phyloP scores from a whole-genome alignment of 1,140 invertebrate genomes.

The Aradophagus sp. region DNA sequence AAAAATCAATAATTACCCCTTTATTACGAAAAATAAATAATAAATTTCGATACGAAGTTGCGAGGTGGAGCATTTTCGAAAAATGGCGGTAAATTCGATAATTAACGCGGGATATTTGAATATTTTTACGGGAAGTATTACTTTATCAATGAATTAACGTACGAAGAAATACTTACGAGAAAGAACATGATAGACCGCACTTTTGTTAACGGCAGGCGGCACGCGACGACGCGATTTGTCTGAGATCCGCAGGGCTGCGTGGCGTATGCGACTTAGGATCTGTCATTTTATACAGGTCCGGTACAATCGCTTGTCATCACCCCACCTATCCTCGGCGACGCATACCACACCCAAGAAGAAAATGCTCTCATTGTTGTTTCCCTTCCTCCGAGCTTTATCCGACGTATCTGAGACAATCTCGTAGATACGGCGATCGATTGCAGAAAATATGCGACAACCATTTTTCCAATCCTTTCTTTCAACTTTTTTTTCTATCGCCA shows the following conservation, averaged over 20 bases:
- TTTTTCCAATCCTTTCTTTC: conserved; percentile 25
- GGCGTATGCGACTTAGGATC: conserved; percentile 59
- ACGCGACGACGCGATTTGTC: conserved; percentile 36
- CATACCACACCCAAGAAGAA: conserved; percentile 67
- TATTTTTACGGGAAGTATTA: no score
- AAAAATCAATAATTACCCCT: no score
- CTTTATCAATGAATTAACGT: no score
- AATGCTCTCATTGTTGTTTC: conserved; percentile 63
- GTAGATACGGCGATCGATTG: conserved; percentile 44
- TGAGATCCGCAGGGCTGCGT: conserved; percentile 59
- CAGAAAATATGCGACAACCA: conserved; percentile 44
- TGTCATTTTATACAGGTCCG: conserved; percentile 73
- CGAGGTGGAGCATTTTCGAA: no score
- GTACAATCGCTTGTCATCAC: conserved; percentile 59
- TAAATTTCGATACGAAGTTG: no score
- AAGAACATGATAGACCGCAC: conserved; percentile 25
- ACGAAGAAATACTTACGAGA: conserved; percentile 15
- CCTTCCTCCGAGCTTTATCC: conserved; percentile 41
- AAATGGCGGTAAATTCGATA: no score
- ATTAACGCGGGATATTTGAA: no score
- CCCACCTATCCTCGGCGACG: conserved; percentile 61
- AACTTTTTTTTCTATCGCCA: no score
- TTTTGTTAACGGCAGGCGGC: conserved; percentile 1
- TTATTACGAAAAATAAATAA: no score
- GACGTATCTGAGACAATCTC: conserved; percentile 47